phyloP scores from a whole-genome alignment of 2,797 vertebrate species.

The Manis crassicaudata region DNA sequence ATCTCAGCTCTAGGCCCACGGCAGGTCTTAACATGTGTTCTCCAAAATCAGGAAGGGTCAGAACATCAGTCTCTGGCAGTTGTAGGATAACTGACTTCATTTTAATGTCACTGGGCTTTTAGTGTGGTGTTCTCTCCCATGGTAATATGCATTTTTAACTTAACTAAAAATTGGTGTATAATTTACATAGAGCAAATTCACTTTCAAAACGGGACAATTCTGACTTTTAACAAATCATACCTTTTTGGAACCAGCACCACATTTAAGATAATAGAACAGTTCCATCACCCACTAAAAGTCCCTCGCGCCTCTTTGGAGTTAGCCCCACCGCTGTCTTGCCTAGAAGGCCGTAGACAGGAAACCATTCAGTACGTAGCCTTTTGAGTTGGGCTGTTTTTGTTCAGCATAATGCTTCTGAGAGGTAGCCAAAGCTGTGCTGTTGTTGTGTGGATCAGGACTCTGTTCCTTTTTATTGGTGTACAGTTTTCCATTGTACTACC shows the following conservation, averaged over 20 bases:
- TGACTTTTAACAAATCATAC: not conserved
- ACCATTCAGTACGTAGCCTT: not conserved
- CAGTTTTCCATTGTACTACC: not conserved
- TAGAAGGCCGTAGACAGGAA: not conserved
- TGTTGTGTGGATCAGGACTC: too few species aligned
- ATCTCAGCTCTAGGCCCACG: not conserved
- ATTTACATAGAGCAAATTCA: not conserved
- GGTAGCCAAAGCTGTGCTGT: too few species aligned
- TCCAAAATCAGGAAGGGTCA: conserved; percentile 14
- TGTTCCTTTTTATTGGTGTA: not conserved
- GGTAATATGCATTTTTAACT: not conserved
- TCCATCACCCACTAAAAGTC: not conserved
- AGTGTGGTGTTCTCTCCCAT: not conserved
- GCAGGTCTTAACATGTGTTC: not conserved
- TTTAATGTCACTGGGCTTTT: not conserved
- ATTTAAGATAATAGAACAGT: not conserved
- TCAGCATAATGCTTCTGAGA: not conserved
- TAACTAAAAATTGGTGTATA: not conserved
- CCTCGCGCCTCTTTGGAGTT: not conserved
- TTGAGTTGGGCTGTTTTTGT: not conserved
- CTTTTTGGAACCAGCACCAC: not conserved
- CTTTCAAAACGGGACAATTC: not conserved
- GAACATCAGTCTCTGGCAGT: not conserved
- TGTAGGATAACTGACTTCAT: conserved; percentile 20
- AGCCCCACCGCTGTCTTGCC: not conserved